phyloP scores from a whole-genome alignment of 2,113 vertebrate genomes.

The Scalopus aquaticus region DNA sequence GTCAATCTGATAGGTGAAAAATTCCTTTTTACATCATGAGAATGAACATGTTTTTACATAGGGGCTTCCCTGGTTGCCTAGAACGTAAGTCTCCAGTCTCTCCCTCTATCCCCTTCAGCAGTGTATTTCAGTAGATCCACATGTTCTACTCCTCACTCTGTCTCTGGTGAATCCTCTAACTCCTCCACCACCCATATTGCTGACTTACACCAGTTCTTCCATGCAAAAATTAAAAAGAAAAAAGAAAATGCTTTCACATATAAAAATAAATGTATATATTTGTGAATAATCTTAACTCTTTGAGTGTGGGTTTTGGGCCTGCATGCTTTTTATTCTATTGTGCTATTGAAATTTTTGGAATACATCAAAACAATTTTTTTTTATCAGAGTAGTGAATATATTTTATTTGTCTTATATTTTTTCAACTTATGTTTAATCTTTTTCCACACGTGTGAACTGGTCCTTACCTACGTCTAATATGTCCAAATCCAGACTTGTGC shows the following conservation, averaged over 20 bases:
- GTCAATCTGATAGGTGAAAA: background rate
- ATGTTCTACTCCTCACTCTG: no score
- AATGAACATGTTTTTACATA: background rate
- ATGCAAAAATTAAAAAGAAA: no score
- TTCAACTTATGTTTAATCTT: background rate
- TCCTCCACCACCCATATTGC: no score
- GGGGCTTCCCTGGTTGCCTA: no score
- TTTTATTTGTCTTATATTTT: background rate
- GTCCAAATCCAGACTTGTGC: background rate
- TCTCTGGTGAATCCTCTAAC: no score
- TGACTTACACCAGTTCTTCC: no score
- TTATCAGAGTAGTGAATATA: background rate
- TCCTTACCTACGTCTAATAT: background rate
- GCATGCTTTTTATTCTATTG: background rate
- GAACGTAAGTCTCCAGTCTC: no score
- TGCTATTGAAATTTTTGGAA: background rate
- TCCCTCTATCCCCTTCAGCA: no score
- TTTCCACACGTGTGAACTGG: no score
- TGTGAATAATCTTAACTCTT: background rate
- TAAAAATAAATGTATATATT: background rate
- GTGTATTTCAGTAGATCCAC: no score
- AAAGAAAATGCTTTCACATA: background rate
- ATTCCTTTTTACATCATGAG: background rate
- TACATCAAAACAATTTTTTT: background rate
- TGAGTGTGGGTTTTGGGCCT: no score